A percentile compares a stretch with the other conserved stretches of the same genome.
These are phyloP conservation scores for Temnothorax curvispinosus DNA, from an alignment of 1,140 invertebrate genomes.

Conservation along the genomic window DNA sequence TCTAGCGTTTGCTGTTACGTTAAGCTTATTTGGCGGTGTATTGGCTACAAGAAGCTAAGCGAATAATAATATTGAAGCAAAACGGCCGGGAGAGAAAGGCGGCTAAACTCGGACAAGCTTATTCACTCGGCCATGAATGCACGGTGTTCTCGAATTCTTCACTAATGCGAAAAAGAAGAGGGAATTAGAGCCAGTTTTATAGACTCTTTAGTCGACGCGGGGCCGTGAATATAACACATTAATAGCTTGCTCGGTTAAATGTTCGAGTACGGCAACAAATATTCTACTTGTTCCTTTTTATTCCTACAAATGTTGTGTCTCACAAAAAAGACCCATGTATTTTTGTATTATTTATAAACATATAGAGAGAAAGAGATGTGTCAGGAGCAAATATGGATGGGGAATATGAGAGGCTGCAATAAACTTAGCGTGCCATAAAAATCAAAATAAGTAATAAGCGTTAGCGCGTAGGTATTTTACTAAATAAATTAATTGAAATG, in stretches of 20 bases:
- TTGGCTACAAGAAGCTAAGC: not conserved
- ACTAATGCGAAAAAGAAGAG: slow-evolving; percentile 55
- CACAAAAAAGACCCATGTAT: not conserved
- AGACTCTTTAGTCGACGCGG: slow-evolving; percentile 23
- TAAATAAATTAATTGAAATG: not conserved
- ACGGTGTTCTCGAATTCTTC: slow-evolving; percentile 69
- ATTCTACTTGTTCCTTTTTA: not conserved
- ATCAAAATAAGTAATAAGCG: not conserved
- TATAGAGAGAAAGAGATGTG: not conserved
- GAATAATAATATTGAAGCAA: slow-evolving; percentile 26
- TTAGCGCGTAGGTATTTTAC: not conserved
- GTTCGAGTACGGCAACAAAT: not conserved
- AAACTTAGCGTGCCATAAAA: not conserved
- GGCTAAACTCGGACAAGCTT: slow-evolving; percentile 67
- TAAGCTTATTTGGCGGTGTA: not conserved
- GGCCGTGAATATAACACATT: slow-evolving; percentile 25
- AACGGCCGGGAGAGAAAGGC: slow-evolving; percentile 67
- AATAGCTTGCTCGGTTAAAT: slow-evolving; percentile 28
- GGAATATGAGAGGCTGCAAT: not conserved
- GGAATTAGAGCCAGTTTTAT: slow-evolving; percentile 54
- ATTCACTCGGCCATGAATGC: slow-evolving; percentile 72
- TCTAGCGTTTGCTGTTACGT: not conserved
- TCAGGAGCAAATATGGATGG: not conserved
- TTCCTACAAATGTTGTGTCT: not conserved
- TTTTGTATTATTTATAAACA: not conserved